Evolutionary conservation across 2,888 invertebrate genomes (phyloP).

Genomic region (Craniophora ligustri): DNA sequence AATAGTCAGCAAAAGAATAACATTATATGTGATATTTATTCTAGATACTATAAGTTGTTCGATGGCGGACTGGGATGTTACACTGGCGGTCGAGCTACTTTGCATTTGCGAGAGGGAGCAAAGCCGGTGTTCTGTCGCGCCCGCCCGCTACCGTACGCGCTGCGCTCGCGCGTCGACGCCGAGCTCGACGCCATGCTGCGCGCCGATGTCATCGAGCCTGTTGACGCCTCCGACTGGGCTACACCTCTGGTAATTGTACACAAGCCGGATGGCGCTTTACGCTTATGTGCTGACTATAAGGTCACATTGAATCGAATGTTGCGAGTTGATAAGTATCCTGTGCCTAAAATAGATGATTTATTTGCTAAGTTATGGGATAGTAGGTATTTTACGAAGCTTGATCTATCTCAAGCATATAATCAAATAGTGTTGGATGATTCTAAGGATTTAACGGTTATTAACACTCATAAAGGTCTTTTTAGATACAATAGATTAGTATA

Average conservation of each 20-base stretch:
- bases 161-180: slow-evolving; percentile 16
- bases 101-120: not conserved
- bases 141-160: not conserved
- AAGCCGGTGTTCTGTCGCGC: not conserved
- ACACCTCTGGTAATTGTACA: slow-evolving; percentile 40
- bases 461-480: not conserved
- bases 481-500: too few species aligned
- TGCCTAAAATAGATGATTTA: not conserved
- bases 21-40: not conserved
- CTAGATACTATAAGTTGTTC: not conserved
- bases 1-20: too few species aligned
- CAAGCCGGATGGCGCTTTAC: slow-evolving; percentile 47
- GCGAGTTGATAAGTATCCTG: not conserved
- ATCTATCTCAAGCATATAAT: not conserved
- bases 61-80: not conserved
- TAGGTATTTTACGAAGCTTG: not conserved
- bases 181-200: slow-evolving; percentile 27
- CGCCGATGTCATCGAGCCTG: slow-evolving; percentile 51
- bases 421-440: not conserved
- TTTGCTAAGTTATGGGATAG: not conserved
- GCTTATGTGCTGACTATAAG: slow-evolving; percentile 54
- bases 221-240: slow-evolving; percentile 54
- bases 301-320: slow-evolving; percentile 25
- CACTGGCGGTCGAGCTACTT: not conserved
- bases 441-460: not conserved